Conservation (phyloP, 2,888 invertebrate species). For the Plebejus melissa region DNA sequence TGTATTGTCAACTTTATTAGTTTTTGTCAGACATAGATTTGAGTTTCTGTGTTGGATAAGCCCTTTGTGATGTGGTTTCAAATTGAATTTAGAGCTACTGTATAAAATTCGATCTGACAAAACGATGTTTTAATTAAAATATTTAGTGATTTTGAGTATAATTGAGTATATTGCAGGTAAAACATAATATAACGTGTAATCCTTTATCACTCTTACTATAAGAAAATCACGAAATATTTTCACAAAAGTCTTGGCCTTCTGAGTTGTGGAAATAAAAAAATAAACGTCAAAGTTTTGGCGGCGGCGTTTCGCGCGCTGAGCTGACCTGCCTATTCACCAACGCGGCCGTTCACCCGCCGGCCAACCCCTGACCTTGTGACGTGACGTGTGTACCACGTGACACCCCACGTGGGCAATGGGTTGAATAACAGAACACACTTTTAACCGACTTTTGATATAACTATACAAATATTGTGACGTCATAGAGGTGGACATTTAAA, state of each 20-base stretch:
- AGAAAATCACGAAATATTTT: background rate
- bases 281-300: constrained; percentile 17
- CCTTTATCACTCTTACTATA: background rate
- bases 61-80: constrained; percentile 31
- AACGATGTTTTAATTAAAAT: no score
- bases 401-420: constrained; percentile 19
- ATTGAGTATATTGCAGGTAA: no score
- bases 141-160: no score
- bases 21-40: constrained; percentile 1
- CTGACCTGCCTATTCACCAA: constrained; percentile 62
- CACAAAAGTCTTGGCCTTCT: background rate
- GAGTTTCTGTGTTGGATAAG: background rate
- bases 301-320: constrained; percentile 38
- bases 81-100: background rate
- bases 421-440: background rate
- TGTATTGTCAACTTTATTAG: constrained; percentile 25
- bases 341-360: constrained; percentile 68
- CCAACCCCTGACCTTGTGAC: constrained; percentile 78
- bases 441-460: background rate
- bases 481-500: no score
- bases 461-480: background rate
- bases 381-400: constrained; percentile 65
- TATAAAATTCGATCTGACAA: background rate
- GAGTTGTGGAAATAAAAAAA: constrained; percentile 39
- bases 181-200: no score